Base-by-base conservation (phyloP, 1,140 invertebrate species). In the Hylaeus anthracinus region DNA sequence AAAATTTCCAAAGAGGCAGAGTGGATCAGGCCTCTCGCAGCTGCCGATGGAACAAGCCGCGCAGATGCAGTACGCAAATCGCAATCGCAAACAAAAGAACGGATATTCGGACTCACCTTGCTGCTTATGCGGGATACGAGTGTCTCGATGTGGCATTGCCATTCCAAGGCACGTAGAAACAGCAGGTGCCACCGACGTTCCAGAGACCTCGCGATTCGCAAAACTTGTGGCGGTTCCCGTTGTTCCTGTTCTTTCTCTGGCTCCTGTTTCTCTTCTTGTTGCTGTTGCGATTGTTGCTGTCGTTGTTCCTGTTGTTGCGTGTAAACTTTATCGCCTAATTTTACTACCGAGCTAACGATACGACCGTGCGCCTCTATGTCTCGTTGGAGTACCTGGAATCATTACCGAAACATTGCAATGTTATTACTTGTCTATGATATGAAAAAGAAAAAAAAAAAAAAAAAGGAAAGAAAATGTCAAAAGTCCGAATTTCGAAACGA, bases 101-200 rank as follows among this genome's bases (percentile, higher is more conserved):
- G n/a, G 9, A 37, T 14, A 48, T 5, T 5, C 1, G 12, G 1
- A 58, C 77, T 79, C 61, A 94, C 94, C 92, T 93, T 93, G 77
- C 79, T 91, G 87, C 87, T 90, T 78, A 92, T 82, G 55, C 89
- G 90, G 61, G 90, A 88, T 37, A 92, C 92, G 51, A 96, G 94
- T 77, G 95, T 94, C 91, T 97, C 97, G 83, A 97, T 94, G 89
- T 96, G 95, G 92, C 96, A 97, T 93, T 98, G 97, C 96, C 97
- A 97, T 95, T 98, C 98, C 88, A 98, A 95, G 39, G 97, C 96
- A 82, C 96, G 95, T 87, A 98, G 93, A 94, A 97, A 98, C 76
- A 98, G 94, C 80, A 97, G 95, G 91, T 98, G 97, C 97, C 97
- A 98, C 87, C 97, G 96, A 64, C 96, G 94, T 92, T 98, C 97